These are phyloP conservation scores for Orgyia antiqua DNA, from an alignment of 2,888 invertebrate species.

Conservation along the genomic window DNA sequence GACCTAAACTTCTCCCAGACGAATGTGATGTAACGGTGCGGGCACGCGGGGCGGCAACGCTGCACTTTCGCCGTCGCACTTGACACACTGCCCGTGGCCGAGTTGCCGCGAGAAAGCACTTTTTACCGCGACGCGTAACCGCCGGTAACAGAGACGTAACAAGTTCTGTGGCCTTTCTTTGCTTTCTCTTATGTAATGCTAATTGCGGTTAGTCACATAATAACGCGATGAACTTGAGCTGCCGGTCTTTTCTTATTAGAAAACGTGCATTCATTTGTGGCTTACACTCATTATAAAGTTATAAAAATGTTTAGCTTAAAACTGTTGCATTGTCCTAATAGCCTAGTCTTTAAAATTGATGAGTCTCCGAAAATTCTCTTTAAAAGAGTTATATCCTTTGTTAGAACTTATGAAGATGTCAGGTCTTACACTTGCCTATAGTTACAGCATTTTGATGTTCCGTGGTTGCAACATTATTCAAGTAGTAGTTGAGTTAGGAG, in stretches of 20 bases:
- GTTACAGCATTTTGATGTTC: no score
- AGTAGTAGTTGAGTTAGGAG: no score
- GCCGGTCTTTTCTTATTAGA: slow-evolving; percentile 11
- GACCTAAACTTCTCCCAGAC: slow-evolving; percentile 71
- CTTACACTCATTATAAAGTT: slow-evolving; percentile 9
- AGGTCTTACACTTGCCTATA: no score
- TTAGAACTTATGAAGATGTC: no score
- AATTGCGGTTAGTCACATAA: slow-evolving; percentile 66
- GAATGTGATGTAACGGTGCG: slow-evolving; percentile 66
- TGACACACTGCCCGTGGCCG: slow-evolving; percentile 78
- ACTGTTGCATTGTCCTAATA: no score
- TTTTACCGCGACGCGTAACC: slow-evolving; percentile 70
- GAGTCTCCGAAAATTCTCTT: no score
- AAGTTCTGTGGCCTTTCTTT: slow-evolving; percentile 66
- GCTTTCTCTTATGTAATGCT: slow-evolving; percentile 74
- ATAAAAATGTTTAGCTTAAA: no score
- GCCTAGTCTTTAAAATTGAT: no score
- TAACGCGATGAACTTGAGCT: slow-evolving; percentile 63
- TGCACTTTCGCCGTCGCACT: slow-evolving; percentile 75
- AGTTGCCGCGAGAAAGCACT: slow-evolving; percentile 74
- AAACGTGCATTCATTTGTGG: slow-evolving; percentile 31
- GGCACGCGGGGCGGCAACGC: slow-evolving; percentile 57
- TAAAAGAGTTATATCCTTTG: no score
- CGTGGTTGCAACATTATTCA: no score
- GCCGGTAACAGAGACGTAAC: slow-evolving; percentile 62